A percentile compares a stretch with the other conserved stretches of the same genome.
Conservation (phyloP, 2,888 invertebrate species). For the Sinelater perroti region DNA sequence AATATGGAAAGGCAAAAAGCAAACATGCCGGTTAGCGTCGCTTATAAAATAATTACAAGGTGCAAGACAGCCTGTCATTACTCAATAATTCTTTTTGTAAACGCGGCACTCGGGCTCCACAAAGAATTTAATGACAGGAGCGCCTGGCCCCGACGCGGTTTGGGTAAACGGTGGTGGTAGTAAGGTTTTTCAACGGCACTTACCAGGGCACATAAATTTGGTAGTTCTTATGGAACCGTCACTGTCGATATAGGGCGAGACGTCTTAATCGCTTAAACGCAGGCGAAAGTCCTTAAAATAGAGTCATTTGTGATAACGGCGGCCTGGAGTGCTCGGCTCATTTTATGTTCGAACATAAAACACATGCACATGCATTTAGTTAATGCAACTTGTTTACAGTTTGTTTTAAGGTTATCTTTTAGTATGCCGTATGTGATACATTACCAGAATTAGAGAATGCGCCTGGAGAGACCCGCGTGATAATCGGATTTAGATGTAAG, state of each 20-base stretch:
- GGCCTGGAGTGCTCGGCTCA: slow-evolving; percentile 24
- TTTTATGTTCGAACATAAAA: slow-evolving; percentile 33
- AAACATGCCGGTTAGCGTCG: no score
- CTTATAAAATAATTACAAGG: no score
- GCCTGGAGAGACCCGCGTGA: no score
- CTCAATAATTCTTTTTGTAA: no score
- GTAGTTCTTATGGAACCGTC: slow-evolving; percentile 30
- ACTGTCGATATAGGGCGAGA: slow-evolving; percentile 35
- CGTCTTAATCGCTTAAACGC: slow-evolving; percentile 38
- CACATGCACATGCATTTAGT: slow-evolving; percentile 35
- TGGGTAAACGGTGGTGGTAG: slow-evolving; percentile 5
- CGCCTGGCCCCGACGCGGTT: no score
- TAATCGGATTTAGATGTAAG: no score
- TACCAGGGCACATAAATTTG: slow-evolving; percentile 29
- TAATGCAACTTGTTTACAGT: slow-evolving; percentile 30
- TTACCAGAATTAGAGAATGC: slow-evolving; percentile 16
- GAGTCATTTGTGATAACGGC: slow-evolving; percentile 36
- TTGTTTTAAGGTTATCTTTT: slow-evolving; percentile 27
- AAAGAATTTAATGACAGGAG: slow-evolving; percentile 9
- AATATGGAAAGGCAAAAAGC: no score
- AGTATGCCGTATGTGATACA: slow-evolving; percentile 6
- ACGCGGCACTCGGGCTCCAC: no score
- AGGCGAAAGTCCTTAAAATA: slow-evolving; percentile 32
- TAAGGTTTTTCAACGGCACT: slow-evolving; percentile 32
- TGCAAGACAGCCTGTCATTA: no score